Evolutionary conservation across 30 jellyfish, hydroid and myxozoan species (phyloP).

Genomic region (Pseudorhiza aurosa): DNA sequence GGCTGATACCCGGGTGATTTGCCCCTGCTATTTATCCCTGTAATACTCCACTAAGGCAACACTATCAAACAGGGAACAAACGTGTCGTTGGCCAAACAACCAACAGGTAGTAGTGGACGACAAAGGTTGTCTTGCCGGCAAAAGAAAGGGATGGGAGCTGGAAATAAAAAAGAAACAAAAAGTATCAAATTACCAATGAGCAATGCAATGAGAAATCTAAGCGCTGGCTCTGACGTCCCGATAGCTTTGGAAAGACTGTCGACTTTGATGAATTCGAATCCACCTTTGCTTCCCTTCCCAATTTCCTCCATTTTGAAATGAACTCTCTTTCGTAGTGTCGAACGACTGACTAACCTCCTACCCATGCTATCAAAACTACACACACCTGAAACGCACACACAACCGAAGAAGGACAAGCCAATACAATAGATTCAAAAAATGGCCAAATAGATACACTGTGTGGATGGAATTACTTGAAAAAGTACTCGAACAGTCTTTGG

Average conservation of each 20-base stretch:
- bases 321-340: neutral
- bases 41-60: too few relatives aligned
- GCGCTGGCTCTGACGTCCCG: constrained; percentile 91
- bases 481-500: too few relatives aligned
- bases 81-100: too few relatives aligned
- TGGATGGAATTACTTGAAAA: too few relatives aligned
- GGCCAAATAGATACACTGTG: too few relatives aligned
- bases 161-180: neutral
- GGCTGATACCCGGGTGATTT: too few relatives aligned
- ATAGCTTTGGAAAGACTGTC: constrained; percentile 60
- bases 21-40: too few relatives aligned
- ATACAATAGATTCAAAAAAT: too few relatives aligned
- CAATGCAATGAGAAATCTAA: constrained; percentile 73
- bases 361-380: neutral
- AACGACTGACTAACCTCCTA: constrained; percentile 18
- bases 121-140: too few relatives aligned
- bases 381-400: neutral
- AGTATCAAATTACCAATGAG: constrained; percentile 60
- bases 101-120: too few relatives aligned
- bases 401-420: too few relatives aligned
- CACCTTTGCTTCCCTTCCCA: constrained; percentile 81
- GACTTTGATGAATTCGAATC: constrained; percentile 78
- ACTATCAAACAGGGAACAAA: too few relatives aligned
- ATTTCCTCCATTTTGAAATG: constrained; percentile 70
- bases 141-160: constrained; percentile 5